Base-by-base conservation (phyloP, 2,888 invertebrate genomes). In the Chrysodeixis includens region DNA sequence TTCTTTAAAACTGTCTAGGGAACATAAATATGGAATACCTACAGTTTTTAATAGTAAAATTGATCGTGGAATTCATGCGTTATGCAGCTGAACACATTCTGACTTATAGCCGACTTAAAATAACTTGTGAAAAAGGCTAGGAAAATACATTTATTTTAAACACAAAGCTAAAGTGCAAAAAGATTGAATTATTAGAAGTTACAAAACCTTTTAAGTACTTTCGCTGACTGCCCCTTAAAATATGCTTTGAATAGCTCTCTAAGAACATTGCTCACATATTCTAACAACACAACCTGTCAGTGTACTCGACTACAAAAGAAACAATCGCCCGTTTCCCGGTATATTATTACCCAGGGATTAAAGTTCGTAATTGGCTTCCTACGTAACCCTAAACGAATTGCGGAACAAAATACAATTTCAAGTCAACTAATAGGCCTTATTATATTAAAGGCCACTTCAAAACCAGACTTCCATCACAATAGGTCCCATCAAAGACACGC, bases 361-460 rank as follows among this genome's bases (percentile, higher is more conserved):
- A 78, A 76, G 32, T 54, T 61, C 46, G 14, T 79, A 78, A 79
- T 79, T 81, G 76, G 68, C 73, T 62, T 61, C 58, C 67, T 52
- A 55, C 79, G 61, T 71, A 74, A 66, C 78, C 79, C 76, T 71
- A 66, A 72, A 71, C 64, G 63, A 77, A 75, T 74, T 80, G 79
- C 77, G 75, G 80, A 81, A 82, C 72, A 71, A 81, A 83, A 81
- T 81, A 85, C 83, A 87, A 86, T 81, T 80, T 79, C 85, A 83
- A 85, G 81, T 84, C 79, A 74, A 80, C 83, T 85, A 87, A 89
- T 86, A 87, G 83, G 82, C 82, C 83, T 87, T 85, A 88, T 88
- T 88, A 89, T 85, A 88, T 88, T 87, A 89, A 79, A 89, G 85
- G 82, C 84, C 84, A 83, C 88, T 88, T 90, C 90, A 90, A 71